A percentile compares a stretch with the other conserved stretches of the same genome.
Evolutionary conservation across 2,113 vertebrate genomes (phyloP).

Genomic region (Gasterosteus aculeatus): DNA sequence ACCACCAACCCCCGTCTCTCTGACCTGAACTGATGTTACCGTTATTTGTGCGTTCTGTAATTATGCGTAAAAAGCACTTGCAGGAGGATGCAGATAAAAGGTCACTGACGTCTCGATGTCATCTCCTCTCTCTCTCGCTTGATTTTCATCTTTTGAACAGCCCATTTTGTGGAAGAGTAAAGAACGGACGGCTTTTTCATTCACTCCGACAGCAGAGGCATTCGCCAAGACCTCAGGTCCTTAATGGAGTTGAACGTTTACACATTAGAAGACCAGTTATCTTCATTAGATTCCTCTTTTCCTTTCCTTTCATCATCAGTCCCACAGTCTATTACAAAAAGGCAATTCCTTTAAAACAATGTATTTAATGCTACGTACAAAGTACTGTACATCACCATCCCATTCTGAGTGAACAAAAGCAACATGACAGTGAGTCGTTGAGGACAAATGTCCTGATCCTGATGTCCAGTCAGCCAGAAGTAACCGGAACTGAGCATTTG

Average conservation of each 20-base stretch:
- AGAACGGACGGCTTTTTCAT: conserved; percentile 23
- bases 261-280: conserved; percentile 26
- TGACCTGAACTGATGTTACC: conserved; percentile 53
- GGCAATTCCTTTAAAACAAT: not conserved
- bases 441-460: conserved; percentile 25
- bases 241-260: conserved; percentile 45
- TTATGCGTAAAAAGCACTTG: conserved; percentile 48
- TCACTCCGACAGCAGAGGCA: conserved; percentile 11
- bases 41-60: conserved; percentile 49
- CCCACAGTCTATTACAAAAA: conserved; percentile 10
- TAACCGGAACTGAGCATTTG: conserved; percentile 20
- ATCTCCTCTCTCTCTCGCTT: conserved; percentile 26
- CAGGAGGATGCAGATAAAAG: conserved; percentile 5
- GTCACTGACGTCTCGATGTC: conserved; percentile 29
- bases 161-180: conserved; percentile 20
- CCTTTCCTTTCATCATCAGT: conserved; percentile 38
- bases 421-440: conserved; percentile 20
- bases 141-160: conserved; percentile 27
- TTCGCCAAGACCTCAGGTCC: conserved; percentile 41
- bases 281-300: conserved; percentile 7
- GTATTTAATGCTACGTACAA: conserved; percentile 9
- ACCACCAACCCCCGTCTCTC: not conserved
- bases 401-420: conserved; percentile 11
- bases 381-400: not conserved
- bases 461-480: conserved; percentile 14